Evolutionary conservation across 35 echinoderm and acorn worm species (phyloP).

Genomic region (Stichopus chloronotus): DNA sequence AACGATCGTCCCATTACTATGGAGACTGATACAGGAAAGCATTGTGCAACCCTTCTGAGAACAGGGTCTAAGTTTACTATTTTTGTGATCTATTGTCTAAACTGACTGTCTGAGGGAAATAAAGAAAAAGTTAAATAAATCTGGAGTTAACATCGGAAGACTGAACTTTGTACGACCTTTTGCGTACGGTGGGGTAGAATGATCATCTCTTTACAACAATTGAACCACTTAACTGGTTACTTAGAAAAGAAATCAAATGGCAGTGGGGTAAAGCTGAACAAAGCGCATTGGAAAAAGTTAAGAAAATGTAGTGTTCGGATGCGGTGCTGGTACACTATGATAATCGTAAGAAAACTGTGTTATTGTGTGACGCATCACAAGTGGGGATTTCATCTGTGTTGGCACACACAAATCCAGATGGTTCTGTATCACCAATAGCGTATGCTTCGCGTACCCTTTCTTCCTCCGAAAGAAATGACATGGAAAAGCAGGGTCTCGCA

Average conservation of each 20-base stretch:
- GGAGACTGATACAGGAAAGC: not conserved
- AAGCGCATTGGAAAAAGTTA: constrained; percentile 41
- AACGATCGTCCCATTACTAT: not conserved
- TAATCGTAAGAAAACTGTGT: not conserved
- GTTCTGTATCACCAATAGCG: constrained; percentile 40
- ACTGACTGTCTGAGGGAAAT: too few relatives aligned
- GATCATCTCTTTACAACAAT: not conserved
- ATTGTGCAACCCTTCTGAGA: not conserved
- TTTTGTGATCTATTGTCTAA: too few relatives aligned
- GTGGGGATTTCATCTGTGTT: constrained; percentile 60
- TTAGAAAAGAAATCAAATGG: constrained; percentile 18
- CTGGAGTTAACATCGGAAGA: too few relatives aligned
- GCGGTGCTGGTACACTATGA: constrained; percentile 63
- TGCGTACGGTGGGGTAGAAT: not conserved
- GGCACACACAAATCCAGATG: not conserved
- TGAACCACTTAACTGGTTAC: constrained; percentile 48
- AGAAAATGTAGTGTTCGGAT: constrained; percentile 4
- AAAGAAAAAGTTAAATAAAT: too few relatives aligned
- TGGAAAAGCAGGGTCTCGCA: constrained; percentile 69
- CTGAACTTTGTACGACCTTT: too few relatives aligned
- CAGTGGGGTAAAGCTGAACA: constrained; percentile 3
- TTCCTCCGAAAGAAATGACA: constrained; percentile 41
- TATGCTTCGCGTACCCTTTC: constrained; percentile 53
- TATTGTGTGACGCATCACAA: constrained; percentile 64
- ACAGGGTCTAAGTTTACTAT: too few relatives aligned